Evolutionary conservation across 2,797 vertebrate species (phyloP), one percentile per base, ranked within the genome.

Genomic region (Salmo trutta): DNA sequence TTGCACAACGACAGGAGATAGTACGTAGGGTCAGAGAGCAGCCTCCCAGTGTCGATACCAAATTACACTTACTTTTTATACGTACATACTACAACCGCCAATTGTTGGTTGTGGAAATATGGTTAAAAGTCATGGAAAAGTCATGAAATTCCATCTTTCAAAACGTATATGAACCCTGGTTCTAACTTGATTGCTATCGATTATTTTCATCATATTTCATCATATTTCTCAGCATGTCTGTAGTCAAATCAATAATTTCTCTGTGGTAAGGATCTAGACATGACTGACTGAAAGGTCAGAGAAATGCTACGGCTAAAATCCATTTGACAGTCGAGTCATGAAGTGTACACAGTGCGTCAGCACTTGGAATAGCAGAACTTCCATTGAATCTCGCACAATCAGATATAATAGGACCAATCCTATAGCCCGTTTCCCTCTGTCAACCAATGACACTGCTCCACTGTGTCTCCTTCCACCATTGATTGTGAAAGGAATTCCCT

Each of bases 231-330:
- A 14, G 41, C 41, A 47, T 47, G 41, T 47, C 69, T 81, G 29
- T 56, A 0, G 14, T 64, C n/a, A 47, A 47, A 41, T 41, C 59
- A 71, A 75, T 79, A 15, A 24, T 77, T 84, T 75, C 69, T 69
- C 56, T 72, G 51, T 72, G 36, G 66, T 81, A 73, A 7, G 71
- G 31, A 67, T 80, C 86, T 78, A 85, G 84, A 87, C 75, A 72
- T 59, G 75, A 85, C 77, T 74, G 75, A 82, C 59, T 80, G 24
- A 90, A 90, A 91, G 86, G 90, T 91, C 88, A 90, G 66, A 65
- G 76, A 87, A 86, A 84, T 81, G 82, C 75, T 86, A 89, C 83
- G 81, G 77, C 67, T 33, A 79, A 86, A 87, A 86, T 82, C 82
- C 81, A 73, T 83, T 88, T 81, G 31, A 79, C 59, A 76, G 53